These are phyloP conservation scores for Tragulus kanchil DNA, from an alignment of 2,113 vertebrate genomes.

Conservation along the genomic window DNA sequence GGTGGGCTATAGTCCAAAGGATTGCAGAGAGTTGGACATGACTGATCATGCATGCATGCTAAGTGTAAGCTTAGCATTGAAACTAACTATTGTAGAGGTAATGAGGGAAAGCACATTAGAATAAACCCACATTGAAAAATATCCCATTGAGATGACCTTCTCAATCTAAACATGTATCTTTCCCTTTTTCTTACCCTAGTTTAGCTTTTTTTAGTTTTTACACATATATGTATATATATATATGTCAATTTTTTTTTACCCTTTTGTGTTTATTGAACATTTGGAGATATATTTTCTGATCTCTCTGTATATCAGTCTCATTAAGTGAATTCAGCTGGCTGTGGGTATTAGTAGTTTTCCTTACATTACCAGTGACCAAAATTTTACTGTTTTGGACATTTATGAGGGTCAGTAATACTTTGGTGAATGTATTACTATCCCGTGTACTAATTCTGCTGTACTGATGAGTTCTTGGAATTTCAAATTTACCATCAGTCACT, in stretches of 20 bases:
- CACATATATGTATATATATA: neutral
- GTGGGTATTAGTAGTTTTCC: slow-evolving; percentile 29
- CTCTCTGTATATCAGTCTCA: neutral
- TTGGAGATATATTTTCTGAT: slow-evolving; percentile 6
- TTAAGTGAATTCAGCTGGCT: neutral
- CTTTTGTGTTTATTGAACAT: neutral
- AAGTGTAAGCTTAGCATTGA: neutral
- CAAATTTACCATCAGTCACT: neutral
- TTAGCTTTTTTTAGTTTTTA: neutral
- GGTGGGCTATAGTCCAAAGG: neutral
- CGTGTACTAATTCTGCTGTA: slow-evolving; percentile 46
- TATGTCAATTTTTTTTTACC: neutral
- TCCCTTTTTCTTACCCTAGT: neutral
- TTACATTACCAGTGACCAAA: slow-evolving; percentile 44
- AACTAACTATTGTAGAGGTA: neutral
- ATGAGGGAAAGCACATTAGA: neutral
- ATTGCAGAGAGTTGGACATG: neutral
- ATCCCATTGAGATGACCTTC: neutral
- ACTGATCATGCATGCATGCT: neutral
- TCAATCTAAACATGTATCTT: slow-evolving; percentile 28
- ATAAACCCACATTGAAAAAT: neutral
- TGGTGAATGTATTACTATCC: slow-evolving; percentile 41
- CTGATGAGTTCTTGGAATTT: slow-evolving; percentile 68
- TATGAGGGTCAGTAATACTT: slow-evolving; percentile 55
- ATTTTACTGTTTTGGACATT: slow-evolving; percentile 68